Evolutionary conservation across 2,888 invertebrate species (phyloP).

Genomic region (Pseudococcus viburni): DNA sequence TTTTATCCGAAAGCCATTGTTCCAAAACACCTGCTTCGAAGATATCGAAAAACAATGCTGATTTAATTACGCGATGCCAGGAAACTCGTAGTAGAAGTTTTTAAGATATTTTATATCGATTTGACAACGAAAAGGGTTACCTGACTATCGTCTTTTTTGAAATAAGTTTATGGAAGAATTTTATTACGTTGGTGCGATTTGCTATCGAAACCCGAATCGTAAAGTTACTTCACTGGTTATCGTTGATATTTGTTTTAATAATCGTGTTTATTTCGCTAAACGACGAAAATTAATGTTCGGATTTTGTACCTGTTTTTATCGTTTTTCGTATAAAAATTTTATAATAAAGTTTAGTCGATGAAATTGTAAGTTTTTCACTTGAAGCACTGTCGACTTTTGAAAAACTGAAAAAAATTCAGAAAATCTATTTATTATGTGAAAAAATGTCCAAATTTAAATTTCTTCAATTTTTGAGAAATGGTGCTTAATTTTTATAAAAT

Average conservation of each 20-base stretch:
- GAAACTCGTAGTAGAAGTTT: not conserved
- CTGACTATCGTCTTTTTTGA: not conserved
- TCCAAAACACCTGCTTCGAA: not conserved
- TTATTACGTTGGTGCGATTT: not conserved
- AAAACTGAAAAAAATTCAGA: too few relatives aligned
- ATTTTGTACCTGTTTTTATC: slow-evolving; percentile 5
- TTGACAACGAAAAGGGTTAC: not conserved
- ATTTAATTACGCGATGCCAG: not conserved
- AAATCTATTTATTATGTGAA: too few relatives aligned
- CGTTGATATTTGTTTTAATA: not conserved
- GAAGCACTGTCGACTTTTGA: too few relatives aligned
- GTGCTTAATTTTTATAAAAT: too few relatives aligned
- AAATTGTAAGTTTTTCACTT: not conserved
- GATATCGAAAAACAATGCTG: not conserved
- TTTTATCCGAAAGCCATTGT: not conserved
- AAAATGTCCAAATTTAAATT: too few relatives aligned
- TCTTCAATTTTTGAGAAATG: too few relatives aligned
- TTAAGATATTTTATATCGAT: not conserved
- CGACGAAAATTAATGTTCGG: not conserved
- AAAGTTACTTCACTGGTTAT: not conserved
- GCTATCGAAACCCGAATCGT: not conserved
- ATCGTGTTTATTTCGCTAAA: not conserved
- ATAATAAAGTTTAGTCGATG: not conserved
- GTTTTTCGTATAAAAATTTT: slow-evolving; percentile 1
- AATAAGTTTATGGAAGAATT: not conserved